Evolutionary conservation across 2,797 vertebrate genomes (phyloP).

Genomic region (Gymnodraco acuticeps): DNA sequence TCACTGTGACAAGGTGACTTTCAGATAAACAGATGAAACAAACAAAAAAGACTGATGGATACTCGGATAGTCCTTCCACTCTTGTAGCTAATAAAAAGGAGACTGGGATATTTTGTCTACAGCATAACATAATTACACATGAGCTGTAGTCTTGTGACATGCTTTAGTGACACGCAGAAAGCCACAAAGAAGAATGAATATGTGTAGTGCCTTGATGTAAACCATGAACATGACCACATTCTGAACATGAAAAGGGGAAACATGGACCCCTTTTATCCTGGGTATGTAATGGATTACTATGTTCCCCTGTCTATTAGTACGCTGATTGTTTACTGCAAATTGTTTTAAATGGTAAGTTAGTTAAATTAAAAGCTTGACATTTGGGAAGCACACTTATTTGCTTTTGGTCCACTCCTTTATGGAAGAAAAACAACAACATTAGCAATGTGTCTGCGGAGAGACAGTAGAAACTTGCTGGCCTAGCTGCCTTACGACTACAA

Average conservation of each 20-base stretch:
- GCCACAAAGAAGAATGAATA: constrained; percentile 15
- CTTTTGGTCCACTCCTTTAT: not conserved
- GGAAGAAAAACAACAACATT: not conserved
- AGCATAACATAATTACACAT: not conserved
- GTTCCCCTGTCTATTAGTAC: not conserved
- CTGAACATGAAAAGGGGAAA: not conserved
- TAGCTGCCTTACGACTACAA: not conserved
- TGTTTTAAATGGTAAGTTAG: not conserved
- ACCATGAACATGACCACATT: not conserved
- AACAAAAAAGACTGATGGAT: not conserved
- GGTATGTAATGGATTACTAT: too few species aligned
- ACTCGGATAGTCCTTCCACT: not conserved
- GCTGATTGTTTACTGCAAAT: not conserved
- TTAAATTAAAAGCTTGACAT: not conserved
- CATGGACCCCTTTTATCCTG: not conserved
- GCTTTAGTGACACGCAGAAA: not conserved
- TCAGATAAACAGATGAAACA: not conserved
- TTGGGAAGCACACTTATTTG: not conserved
- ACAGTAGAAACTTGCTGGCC: not conserved
- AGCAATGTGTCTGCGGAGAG: not conserved
- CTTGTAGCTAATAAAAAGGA: not conserved
- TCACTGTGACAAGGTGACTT: not conserved
- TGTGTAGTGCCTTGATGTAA: constrained; percentile 18
- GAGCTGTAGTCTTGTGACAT: constrained; percentile 41
- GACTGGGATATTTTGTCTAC: not conserved